Conservation (phyloP, 2,888 invertebrate genomes). For the Heliconius hortense region DNA sequence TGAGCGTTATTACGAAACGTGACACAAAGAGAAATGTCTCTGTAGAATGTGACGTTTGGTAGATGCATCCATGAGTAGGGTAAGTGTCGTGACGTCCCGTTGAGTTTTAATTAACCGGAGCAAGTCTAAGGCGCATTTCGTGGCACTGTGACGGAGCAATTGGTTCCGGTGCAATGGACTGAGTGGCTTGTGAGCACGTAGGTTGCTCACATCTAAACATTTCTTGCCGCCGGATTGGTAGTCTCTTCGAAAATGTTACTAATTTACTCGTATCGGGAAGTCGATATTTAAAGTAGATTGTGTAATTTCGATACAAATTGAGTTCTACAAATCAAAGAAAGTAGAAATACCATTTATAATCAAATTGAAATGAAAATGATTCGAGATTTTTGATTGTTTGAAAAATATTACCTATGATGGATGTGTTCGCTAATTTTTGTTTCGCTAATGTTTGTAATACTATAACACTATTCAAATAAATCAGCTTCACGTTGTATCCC, state of each 20-base stretch:
- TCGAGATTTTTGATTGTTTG: background rate
- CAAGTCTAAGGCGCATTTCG: slow-evolving; percentile 69
- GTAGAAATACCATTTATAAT: background rate
- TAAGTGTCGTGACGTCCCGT: slow-evolving; percentile 72
- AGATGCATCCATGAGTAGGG: slow-evolving; percentile 56
- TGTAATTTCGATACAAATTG: background rate
- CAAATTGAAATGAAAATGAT: background rate
- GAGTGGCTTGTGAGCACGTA: slow-evolving; percentile 64
- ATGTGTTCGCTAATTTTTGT: too few species aligned
- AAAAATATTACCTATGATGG: background rate
- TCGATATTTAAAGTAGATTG: background rate
- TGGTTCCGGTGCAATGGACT: slow-evolving; percentile 68
- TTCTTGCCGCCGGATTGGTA: slow-evolving; percentile 64
- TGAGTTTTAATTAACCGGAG: slow-evolving; percentile 77
- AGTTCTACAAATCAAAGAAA: background rate
- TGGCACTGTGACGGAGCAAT: slow-evolving; percentile 74
- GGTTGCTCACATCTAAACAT: slow-evolving; percentile 71
- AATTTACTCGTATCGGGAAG: background rate
- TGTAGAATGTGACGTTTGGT: slow-evolving; percentile 56
- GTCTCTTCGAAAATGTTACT: background rate
- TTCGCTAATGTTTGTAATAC: too few species aligned
- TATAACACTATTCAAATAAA: too few species aligned
- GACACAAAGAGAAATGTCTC: slow-evolving; percentile 68
- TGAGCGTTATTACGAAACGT: slow-evolving; percentile 59
- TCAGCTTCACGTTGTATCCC: too few species aligned